A percentile compares a stretch with the other conserved stretches of the same genome.
Evolutionary conservation across 2,888 invertebrate genomes (phyloP).

Genomic region (Lycocerus yunnanus): DNA sequence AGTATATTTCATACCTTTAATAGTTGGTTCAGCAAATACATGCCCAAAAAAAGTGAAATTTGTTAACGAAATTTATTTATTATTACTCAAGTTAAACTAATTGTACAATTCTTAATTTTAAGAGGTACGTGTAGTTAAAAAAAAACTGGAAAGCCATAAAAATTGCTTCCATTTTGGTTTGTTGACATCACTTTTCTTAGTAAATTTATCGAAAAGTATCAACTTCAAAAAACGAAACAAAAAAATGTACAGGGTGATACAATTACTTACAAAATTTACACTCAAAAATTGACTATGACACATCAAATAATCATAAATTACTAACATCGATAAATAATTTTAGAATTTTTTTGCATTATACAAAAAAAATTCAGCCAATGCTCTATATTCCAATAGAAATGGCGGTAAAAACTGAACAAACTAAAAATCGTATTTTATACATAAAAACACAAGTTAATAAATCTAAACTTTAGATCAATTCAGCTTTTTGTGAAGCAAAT

Average conservation of each 20-base stretch:
- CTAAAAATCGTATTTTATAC: constrained; percentile 30
- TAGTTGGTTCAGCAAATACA: constrained; percentile 41
- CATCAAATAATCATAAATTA: not conserved
- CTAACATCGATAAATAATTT: not conserved
- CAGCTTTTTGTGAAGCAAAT: constrained; percentile 31
- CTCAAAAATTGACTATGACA: not conserved
- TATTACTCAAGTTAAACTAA: constrained; percentile 28
- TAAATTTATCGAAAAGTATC: not conserved
- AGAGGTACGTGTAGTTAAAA: constrained; percentile 21
- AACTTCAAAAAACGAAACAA: not conserved
- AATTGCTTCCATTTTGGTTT: not conserved
- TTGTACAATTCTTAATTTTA: constrained; percentile 17
- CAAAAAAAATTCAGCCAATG: constrained; percentile 27
- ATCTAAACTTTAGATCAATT: constrained; percentile 26
- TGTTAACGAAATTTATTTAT: constrained; percentile 36
- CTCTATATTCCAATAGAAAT: constrained; percentile 24
- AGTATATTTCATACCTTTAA: constrained; percentile 1
- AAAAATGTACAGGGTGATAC: not conserved
- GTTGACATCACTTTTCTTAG: not conserved
- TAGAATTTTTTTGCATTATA: not conserved
- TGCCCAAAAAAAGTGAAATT: constrained; percentile 37
- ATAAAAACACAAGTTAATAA: constrained; percentile 1
- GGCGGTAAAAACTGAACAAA: constrained; percentile 41
- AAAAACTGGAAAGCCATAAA: not conserved
- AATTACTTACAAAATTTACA: not conserved